phyloP scores from a whole-genome alignment of 2,888 invertebrate genomes.

The Papilio demoleus region DNA sequence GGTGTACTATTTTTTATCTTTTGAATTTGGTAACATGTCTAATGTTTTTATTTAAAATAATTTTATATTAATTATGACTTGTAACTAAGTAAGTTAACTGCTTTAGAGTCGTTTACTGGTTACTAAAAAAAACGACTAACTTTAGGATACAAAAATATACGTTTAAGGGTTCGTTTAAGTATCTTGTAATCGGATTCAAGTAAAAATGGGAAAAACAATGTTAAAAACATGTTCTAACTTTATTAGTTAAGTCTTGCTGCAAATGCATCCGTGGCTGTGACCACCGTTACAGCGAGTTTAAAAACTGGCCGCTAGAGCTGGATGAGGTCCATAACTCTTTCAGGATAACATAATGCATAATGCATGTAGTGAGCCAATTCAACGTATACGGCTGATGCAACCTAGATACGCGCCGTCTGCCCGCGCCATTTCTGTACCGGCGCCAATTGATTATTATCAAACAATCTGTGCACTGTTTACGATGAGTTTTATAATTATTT shows the following conservation, averaged over 20 bases:
- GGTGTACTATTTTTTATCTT: too few relatives aligned
- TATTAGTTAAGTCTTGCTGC: too few relatives aligned
- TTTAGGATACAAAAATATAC: too few relatives aligned
- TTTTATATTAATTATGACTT: too few relatives aligned
- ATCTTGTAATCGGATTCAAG: neutral
- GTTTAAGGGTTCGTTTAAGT: neutral
- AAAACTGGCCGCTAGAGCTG: constrained; percentile 29
- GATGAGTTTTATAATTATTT: neutral
- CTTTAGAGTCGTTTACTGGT: too few relatives aligned
- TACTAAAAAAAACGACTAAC: too few relatives aligned
- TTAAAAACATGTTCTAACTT: neutral
- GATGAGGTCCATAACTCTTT: constrained; percentile 34
- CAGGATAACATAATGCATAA: constrained; percentile 35
- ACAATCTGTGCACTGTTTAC: constrained; percentile 8
- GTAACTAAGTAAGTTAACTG: too few relatives aligned
- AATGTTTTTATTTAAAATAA: too few relatives aligned
- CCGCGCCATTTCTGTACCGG: constrained; percentile 25
- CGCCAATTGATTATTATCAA: constrained; percentile 28
- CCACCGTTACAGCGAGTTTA: constrained; percentile 30
- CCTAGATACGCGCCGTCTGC: constrained; percentile 33
- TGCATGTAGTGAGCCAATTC: constrained; percentile 31
- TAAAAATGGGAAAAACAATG: neutral
- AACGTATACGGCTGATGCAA: constrained; percentile 35
- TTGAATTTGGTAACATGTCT: too few relatives aligned
- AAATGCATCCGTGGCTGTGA: constrained; percentile 19